Base-by-base conservation (phyloP, 92 coral and sea anemone genomes). In the Umimayanthus kanabou region DNA sequence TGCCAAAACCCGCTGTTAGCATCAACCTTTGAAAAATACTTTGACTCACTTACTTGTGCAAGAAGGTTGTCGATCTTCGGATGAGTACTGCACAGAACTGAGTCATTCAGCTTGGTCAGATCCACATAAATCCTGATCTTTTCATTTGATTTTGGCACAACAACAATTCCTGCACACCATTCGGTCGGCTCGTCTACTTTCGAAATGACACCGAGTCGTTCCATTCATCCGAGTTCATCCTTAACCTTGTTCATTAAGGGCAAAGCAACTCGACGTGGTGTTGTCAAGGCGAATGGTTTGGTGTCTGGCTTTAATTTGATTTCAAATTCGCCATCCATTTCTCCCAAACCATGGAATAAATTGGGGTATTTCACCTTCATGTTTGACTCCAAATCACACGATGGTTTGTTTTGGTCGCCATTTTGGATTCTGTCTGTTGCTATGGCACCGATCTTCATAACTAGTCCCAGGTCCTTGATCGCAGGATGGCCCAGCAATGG, bases 81-180 rank as follows among this genome's bases (percentile, higher is more conserved):
- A 39, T 92, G 79, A 22, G 88, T 89, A 40, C 85, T 88, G 14
- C 92, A 39, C 69, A 89, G 45, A 22, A 92, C 79, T 8, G 66
- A 57, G 23, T 57, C 66, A 5, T 57, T 57, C 66, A 57, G 66
- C 66, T 57, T 57, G 16, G 66, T 57, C 16, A 57, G 66, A 57
- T 57, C 66, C 66, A 57, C 66, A 57, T 23, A 57, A 15, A 20
- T 57, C 23, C n/a, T 57, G 66, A 57, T 57, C 66, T 57, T 57
- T 57, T 4, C 16, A 57, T 57, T 23, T 15, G n/a, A 57, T 57
- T 57, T 57, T 0, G 66, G 23, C 16, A 57, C 66, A 15, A 80
- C 90, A n/a, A 85, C 89, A 87, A 80, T 90, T 42, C 88, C 89
- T 33, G 92, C 85, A 22, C 90, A 90, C 92, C 92, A 86, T 39